Evolutionary conservation across 2,113 vertebrate genomes (phyloP).

Genomic region (Rhynchomys soricoides): DNA sequence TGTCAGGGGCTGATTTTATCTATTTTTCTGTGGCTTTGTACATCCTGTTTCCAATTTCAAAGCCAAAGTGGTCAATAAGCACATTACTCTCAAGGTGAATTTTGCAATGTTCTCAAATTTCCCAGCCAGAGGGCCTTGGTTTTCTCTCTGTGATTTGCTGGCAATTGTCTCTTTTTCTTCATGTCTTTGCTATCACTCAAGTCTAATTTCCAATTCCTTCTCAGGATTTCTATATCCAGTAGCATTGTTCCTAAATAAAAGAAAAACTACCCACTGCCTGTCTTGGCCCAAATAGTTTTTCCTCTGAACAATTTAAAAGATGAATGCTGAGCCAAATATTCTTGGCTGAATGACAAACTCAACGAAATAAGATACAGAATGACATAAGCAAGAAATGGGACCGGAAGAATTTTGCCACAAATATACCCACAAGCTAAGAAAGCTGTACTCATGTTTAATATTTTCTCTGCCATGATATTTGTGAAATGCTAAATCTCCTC

Average conservation of each 20-base stretch:
- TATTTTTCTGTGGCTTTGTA: background rate
- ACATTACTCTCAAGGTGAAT: constrained; percentile 45
- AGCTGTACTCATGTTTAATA: background rate
- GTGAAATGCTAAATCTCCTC: background rate
- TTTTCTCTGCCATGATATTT: background rate
- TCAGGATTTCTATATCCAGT: constrained; percentile 16
- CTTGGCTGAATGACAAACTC: constrained; percentile 47
- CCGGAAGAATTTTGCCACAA: background rate
- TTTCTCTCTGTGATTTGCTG: constrained; percentile 35
- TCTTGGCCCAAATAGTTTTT: constrained; percentile 35
- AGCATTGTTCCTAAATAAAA: constrained; percentile 32
- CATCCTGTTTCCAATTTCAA: background rate
- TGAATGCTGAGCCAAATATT: background rate
- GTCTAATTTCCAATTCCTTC: constrained; percentile 33
- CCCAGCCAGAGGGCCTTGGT: background rate
- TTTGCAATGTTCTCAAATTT: constrained; percentile 49
- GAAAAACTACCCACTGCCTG: background rate
- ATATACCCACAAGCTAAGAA: background rate
- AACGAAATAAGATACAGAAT: constrained; percentile 54
- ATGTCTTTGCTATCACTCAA: constrained; percentile 38
- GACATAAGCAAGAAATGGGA: background rate
- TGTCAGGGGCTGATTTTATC: constrained; percentile 28
- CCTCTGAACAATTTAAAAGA: constrained; percentile 28
- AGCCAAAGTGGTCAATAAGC: constrained; percentile 36
- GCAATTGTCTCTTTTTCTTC: constrained; percentile 4